These are phyloP conservation scores for Erinaceus europaeus DNA, from an alignment of 2,113 vertebrate genomes.

Conservation along the genomic window DNA sequence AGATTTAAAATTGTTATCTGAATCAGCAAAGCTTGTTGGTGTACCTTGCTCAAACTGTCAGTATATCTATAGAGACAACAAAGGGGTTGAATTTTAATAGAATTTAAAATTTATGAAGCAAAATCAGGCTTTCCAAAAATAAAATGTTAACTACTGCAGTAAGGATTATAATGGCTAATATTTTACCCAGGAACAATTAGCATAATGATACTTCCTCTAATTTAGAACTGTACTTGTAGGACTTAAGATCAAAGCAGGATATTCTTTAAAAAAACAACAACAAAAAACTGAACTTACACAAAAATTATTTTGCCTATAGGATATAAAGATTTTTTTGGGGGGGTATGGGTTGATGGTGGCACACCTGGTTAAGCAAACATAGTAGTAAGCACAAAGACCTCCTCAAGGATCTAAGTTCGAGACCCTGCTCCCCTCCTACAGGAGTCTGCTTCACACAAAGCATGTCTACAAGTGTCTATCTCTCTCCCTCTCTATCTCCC, in stretches of 20 bases:
- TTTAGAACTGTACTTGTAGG: too few species aligned
- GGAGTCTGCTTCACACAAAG: too few species aligned
- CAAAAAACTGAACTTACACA: background rate
- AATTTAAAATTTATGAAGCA: background rate
- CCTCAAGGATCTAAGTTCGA: too few species aligned
- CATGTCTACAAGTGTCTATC: too few species aligned
- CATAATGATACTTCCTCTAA: background rate
- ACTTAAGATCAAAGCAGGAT: too few species aligned
- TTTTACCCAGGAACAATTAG: background rate
- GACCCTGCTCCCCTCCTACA: too few species aligned
- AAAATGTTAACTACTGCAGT: background rate
- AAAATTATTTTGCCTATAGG: background rate
- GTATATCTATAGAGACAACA: background rate
- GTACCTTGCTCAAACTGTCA: background rate
- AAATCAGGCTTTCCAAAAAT: constrained; percentile 22
- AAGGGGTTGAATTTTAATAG: background rate
- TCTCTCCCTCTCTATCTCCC: too few species aligned
- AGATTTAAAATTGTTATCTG: constrained; percentile 16
- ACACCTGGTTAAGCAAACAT: too few species aligned
- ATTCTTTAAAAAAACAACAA: too few species aligned
- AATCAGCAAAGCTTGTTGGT: background rate
- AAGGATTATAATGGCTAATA: constrained; percentile 5
- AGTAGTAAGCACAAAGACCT: too few species aligned
- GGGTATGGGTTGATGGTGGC: too few species aligned
- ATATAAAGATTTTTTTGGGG: too few species aligned